Conservation (phyloP, 2,888 invertebrate species). For the Hypsopygia costalis region DNA sequence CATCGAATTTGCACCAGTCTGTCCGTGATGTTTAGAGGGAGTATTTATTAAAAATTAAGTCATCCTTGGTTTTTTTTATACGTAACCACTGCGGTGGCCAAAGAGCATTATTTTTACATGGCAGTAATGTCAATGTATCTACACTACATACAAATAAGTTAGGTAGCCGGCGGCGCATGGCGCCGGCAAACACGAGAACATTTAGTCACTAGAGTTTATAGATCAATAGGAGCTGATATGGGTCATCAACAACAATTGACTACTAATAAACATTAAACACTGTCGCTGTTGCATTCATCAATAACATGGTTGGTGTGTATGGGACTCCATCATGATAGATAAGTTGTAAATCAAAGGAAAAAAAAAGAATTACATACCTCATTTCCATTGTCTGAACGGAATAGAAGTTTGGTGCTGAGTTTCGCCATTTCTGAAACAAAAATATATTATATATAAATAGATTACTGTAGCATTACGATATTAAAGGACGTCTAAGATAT, state of each 20-base stretch:
- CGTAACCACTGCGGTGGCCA: too few relatives aligned
- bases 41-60: too few relatives aligned
- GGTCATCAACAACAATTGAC: constrained; percentile 62
- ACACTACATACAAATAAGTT: neutral
- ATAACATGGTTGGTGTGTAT: constrained; percentile 5
- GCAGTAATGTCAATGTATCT: constrained; percentile 13
- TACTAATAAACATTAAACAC: constrained; percentile 36
- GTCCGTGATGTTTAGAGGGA: too few relatives aligned
- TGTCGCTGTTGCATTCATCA: constrained; percentile 28
- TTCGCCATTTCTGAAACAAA: constrained; percentile 73
- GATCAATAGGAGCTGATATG: constrained; percentile 66
- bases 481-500: too few relatives aligned
- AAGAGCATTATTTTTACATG: too few relatives aligned
- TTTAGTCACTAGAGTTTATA: constrained; percentile 36
- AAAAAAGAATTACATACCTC: constrained; percentile 43
- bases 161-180: constrained; percentile 31
- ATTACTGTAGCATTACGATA: too few relatives aligned
- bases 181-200: constrained; percentile 35
- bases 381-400: constrained; percentile 66
- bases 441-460: constrained; percentile 8
- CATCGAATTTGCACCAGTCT: too few relatives aligned
- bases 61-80: too few relatives aligned
- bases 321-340: constrained; percentile 1
- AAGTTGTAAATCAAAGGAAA: neutral
- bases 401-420: constrained; percentile 70